A percentile compares a stretch with the other conserved stretches of the same genome.
Conservation (phyloP, 2,888 invertebrate genomes). For the Apamea epomidion region DNA sequence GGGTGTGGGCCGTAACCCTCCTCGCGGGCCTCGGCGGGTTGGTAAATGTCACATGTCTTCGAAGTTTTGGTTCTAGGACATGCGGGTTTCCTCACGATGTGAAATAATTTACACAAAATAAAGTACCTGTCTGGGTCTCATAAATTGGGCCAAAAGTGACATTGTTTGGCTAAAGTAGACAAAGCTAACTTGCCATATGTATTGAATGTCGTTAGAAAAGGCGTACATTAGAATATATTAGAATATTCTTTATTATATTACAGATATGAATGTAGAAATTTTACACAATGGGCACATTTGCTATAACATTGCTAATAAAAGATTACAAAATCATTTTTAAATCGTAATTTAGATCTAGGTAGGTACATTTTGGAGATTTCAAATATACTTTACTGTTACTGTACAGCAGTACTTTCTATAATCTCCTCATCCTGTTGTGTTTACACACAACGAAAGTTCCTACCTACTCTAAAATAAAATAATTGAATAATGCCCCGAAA, state of each 20-base stretch:
- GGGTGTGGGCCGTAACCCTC: neutral
- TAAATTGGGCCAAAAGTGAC: neutral
- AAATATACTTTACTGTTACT: neutral
- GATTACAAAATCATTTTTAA: neutral
- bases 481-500: neutral
- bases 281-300: neutral
- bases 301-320: conserved; percentile 11
- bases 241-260: too few relatives aligned
- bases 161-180: neutral
- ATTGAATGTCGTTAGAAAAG: neutral
- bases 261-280: too few relatives aligned
- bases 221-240: neutral
- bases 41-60: neutral
- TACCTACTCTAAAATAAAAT: too few relatives aligned
- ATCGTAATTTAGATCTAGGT: neutral
- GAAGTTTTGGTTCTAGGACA: neutral
- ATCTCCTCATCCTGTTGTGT: neutral
- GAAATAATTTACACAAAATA: neutral
- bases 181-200: neutral
- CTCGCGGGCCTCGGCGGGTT: neutral
- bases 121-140: neutral
- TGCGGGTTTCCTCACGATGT: neutral
- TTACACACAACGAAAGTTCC: neutral
- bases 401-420: neutral
- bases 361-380: neutral